Conservation (phyloP, 2,113 vertebrate genomes). For the Trematocara unimaculatum region DNA sequence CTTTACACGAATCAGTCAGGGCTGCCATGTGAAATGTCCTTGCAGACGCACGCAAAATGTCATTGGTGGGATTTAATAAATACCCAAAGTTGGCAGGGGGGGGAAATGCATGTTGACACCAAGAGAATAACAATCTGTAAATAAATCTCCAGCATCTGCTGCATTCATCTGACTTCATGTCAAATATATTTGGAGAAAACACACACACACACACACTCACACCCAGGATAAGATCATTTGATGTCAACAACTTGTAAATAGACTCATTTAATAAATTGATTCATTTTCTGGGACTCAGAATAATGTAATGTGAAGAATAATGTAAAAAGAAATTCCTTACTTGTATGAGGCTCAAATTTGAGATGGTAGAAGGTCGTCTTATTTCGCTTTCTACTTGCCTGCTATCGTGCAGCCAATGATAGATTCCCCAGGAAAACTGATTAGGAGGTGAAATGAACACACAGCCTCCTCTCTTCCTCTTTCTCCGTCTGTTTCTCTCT, state of each 20-base stretch:
- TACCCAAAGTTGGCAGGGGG: neutral
- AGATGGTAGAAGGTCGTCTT: constrained; percentile 23
- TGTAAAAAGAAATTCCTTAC: constrained; percentile 38
- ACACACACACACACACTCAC: neutral
- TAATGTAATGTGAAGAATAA: neutral
- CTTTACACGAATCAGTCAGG: neutral
- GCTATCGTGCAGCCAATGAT: constrained; percentile 49
- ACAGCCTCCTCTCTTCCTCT: constrained; percentile 29
- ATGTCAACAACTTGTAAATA: neutral
- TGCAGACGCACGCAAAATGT: neutral
- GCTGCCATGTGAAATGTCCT: neutral
- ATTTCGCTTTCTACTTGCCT: constrained; percentile 18
- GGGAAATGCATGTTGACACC: neutral
- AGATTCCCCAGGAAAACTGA: constrained; percentile 60
- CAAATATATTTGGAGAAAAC: neutral
- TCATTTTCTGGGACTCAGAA: neutral
- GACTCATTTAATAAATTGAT: neutral
- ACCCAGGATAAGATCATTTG: neutral
- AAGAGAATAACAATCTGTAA: neutral
- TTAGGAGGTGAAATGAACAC: constrained; percentile 63
- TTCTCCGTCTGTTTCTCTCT: constrained; percentile 14
- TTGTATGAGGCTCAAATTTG: constrained; percentile 25
- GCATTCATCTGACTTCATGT: neutral
- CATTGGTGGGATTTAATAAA: neutral
- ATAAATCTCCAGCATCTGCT: neutral